Evolutionary conservation across 2,888 invertebrate genomes (phyloP), one percentile per base, ranked within the genome.

Genomic region (Meghimatium bilineatum): DNA sequence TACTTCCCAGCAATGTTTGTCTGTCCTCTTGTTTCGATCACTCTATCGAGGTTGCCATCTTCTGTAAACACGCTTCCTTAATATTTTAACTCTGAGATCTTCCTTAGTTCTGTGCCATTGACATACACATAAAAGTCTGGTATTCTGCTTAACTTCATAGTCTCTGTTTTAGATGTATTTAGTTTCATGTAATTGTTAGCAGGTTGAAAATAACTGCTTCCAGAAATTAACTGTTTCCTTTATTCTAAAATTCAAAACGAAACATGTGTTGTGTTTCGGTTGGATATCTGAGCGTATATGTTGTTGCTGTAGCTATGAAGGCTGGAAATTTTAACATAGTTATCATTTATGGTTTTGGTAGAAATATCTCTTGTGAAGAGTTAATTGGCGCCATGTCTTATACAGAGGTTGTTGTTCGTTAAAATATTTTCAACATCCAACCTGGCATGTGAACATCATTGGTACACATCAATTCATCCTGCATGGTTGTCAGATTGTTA

Each of bases 321-420:
- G 36, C 26, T 20, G 38, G 8, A 71, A 36, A 71, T 71, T 36
- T 36, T 26, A 71, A 71, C 71, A 38, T 38, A 34, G 6, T 26
- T 38, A 38, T 36, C 23, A 26, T 26, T 20, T 26, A 23, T 71
- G 71, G 38, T 71, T 8, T 23, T 12, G 36, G 71, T 26, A 14
- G 38, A 38, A 26, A 1, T 10, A n/a, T 5, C 71, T 71, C 38
- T 38, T 26, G 71, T 71, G 36, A 26, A 71, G 36, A 71, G 71
- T 38, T 71, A 71, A 71, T 71, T 71, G 71, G 36, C 26, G 26
- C 17, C 71, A 71, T 36, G n/a, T 71, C 38, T 71, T 36, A 26
- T 20, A 26, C 38, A 38, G 71, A 20, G 26, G 5, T 38, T 26
- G 38, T 38, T 17, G 10, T 5, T 38, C 20, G 38, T 23, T 38